Percentiles rank a stretch among this genome's conserved stretches.
Evolutionary conservation across 2,113 vertebrate species (phyloP).

Genomic region (Anoura caudifer): DNA sequence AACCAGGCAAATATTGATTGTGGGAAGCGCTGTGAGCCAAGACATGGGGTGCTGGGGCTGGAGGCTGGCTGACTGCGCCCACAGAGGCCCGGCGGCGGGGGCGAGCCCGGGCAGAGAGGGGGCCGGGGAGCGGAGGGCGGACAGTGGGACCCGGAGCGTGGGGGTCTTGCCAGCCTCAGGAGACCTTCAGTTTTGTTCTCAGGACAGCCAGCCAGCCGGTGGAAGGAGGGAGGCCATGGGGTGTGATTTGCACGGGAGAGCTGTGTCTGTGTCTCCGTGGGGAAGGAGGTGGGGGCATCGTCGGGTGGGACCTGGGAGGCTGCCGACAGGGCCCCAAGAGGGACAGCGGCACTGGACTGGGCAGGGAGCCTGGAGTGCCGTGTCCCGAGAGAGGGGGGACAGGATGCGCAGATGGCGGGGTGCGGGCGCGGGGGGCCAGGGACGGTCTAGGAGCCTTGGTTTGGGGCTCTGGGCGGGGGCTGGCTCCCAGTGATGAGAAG

Average conservation of each 20-base stretch:
- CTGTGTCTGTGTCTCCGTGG: not conserved
- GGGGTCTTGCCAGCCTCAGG: fast-evolving
- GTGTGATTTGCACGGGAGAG: not conserved
- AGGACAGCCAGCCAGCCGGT: fast-evolving
- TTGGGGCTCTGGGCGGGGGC: not conserved
- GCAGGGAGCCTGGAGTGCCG: not conserved
- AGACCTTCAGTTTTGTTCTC: not conserved
- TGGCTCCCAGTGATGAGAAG: not conserved
- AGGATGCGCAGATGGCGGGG: not conserved
- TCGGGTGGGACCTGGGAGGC: fast-evolving
- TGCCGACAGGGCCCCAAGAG: fast-evolving
- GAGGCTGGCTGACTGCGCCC: not conserved
- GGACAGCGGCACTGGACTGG: fast-evolving
- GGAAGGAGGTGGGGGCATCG: fast-evolving
- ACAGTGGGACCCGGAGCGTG: fast-evolving
- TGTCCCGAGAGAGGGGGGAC: not conserved
- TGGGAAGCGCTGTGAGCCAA: not conserved
- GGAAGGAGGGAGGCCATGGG: fast-evolving
- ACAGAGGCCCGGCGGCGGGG: no score
- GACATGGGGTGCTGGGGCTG: not conserved
- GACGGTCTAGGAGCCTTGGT: not conserved
- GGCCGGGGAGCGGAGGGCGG: fast-evolving
- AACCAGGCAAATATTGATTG: fast-evolving
- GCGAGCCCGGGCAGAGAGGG: fast-evolving
- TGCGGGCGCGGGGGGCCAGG: not conserved